Conservation (phyloP, 2,888 invertebrate genomes). For the Pachymerium ferrugineum region DNA sequence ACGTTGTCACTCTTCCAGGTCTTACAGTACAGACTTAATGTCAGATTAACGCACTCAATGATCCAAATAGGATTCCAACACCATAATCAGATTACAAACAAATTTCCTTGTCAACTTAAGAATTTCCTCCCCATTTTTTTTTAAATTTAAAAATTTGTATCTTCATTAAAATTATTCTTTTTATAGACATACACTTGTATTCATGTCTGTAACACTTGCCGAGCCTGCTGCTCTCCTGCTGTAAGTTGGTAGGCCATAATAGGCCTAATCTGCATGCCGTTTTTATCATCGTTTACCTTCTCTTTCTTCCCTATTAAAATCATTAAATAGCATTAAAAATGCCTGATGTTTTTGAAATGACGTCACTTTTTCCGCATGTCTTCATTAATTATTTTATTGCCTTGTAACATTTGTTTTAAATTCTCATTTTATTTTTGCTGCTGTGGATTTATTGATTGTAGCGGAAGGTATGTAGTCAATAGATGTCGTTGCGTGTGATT, state of each 20-base stretch:
- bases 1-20: too few relatives aligned
- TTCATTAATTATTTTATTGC: neutral
- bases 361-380: neutral
- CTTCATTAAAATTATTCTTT: neutral
- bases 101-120: too few relatives aligned
- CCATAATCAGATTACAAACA: too few relatives aligned
- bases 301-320: too few relatives aligned
- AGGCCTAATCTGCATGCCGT: neutral
- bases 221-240: constrained; percentile 35
- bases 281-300: too few relatives aligned
- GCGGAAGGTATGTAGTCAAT: neutral
- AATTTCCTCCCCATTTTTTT: neutral
- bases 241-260: constrained; percentile 35
- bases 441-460: neutral
- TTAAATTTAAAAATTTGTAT: neutral
- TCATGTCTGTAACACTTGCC: constrained; percentile 36
- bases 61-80: too few relatives aligned
- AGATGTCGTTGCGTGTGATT: too few relatives aligned
- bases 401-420: neutral
- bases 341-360: neutral
- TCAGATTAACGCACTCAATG: too few relatives aligned
- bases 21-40: too few relatives aligned
- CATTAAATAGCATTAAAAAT: too few relatives aligned
- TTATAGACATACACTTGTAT: constrained; percentile 37
- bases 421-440: neutral